Base-by-base conservation (phyloP, 1,140 invertebrate species). In the Drosophila baimaii region DNA sequence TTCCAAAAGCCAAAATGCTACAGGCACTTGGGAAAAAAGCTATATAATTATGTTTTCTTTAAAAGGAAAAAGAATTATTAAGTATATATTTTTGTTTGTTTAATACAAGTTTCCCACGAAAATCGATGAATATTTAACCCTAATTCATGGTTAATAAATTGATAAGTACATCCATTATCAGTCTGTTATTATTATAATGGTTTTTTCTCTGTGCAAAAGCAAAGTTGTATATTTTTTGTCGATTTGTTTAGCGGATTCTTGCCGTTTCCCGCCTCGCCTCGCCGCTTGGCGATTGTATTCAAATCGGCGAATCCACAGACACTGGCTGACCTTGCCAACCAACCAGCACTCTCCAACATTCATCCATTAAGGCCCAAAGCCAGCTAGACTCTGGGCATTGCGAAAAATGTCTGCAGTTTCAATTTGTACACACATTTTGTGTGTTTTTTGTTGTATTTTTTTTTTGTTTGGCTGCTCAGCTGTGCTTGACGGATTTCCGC, bases 401-500 rank as follows among this genome's bases (percentile, higher is more conserved):
- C 71, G 51, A 54, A 77, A 64, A 74, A 74, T 57, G 51, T 76
- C 56, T 76, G 63, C 64, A 69, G 47, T 71, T 70, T 69, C 66
- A 70, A 55, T 78, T 81, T 81, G 76, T 80, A 55, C 55, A 55
- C 59, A 81, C 72, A 61, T 68, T 70, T 43, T 55, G 37, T 51
- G 29, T 43, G 13, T 33, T 17, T 31, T 31, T 41, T 21, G 1
- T 29, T 37, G 29, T n/a, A n/a, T 5, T 5, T 57, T 41, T 43
- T 35, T 47, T 51, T 57, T 58, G 49, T 33, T 77, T 56, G 35
- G 27, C 57, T 62, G 56, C 49, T 63, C 59, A 86, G 71, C 82
- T 65, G 80, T 69, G 82, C 79, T 19, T 86, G 83, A 86, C 82
- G 82, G 79, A 81, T 86, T 86, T 86, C 82, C 82, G 82, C 81